Evolutionary conservation across 2,888 invertebrate species (phyloP).

Genomic region (Limenitis camilla): DNA sequence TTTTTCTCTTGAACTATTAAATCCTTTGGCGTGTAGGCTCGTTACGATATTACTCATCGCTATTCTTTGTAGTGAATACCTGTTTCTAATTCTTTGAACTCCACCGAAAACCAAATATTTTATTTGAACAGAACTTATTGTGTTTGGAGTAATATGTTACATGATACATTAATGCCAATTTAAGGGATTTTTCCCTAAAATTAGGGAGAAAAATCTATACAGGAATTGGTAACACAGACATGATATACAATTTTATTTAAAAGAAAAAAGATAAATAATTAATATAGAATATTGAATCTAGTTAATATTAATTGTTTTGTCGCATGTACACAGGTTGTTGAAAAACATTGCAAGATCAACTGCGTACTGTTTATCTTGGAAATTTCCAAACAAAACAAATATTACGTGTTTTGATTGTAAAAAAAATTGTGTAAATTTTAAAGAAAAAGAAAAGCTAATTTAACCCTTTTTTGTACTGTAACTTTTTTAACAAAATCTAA

Average conservation of each 20-base stretch:
- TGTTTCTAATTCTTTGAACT: not conserved
- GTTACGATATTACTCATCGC: constrained; percentile 1
- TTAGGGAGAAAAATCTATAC: too few relatives aligned
- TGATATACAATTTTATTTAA: too few relatives aligned
- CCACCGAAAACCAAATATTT: not conserved
- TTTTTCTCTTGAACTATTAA: not conserved
- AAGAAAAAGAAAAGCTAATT: too few relatives aligned
- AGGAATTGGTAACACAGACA: too few relatives aligned
- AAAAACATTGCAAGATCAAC: constrained; percentile 37
- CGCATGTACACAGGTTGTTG: constrained; percentile 32
- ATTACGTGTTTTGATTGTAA: constrained; percentile 7
- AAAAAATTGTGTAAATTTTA: too few relatives aligned
- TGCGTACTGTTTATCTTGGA: constrained; percentile 53
- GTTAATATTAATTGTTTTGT: not conserved
- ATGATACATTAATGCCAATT: too few relatives aligned
- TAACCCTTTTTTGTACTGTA: too few relatives aligned
- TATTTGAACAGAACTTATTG: too few relatives aligned
- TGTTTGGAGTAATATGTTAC: too few relatives aligned
- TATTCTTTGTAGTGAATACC: constrained; percentile 1
- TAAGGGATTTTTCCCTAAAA: too few relatives aligned
- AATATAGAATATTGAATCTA: not conserved
- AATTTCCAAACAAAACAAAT: constrained; percentile 56
- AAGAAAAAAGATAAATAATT: not conserved
- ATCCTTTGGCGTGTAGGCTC: not conserved
- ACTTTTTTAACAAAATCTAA: too few relatives aligned